A percentile compares a stretch with the other conserved stretches of the same genome.
These are phyloP conservation scores for Caenorhabditis panamensis DNA, from an alignment of 2,888 invertebrate species.

Conservation along the genomic window DNA sequence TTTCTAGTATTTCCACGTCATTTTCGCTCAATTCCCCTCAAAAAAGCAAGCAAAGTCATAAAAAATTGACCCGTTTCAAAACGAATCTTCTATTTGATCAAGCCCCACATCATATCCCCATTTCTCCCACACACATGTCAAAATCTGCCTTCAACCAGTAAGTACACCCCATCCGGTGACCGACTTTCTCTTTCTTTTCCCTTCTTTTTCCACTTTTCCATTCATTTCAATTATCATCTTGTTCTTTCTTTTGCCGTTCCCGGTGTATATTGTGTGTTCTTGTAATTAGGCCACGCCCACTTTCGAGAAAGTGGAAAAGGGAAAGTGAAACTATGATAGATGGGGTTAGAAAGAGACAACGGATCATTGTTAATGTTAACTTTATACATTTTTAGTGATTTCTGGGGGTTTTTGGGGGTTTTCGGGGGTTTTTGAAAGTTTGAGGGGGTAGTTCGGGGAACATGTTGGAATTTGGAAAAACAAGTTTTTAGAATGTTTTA, in stretches of 20 bases:
- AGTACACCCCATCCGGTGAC: neutral
- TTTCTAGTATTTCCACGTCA: too few relatives aligned
- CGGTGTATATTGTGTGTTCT: neutral
- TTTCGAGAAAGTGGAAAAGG: neutral
- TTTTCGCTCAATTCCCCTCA: too few relatives aligned
- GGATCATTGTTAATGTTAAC: too few relatives aligned
- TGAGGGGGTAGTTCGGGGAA: too few relatives aligned
- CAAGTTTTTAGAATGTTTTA: too few relatives aligned
- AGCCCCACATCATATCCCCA: neutral
- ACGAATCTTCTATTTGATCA: neutral
- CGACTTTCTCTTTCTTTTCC: neutral
- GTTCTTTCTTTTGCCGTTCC: neutral
- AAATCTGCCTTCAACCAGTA: neutral
- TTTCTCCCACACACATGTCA: neutral
- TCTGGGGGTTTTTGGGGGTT: too few relatives aligned
- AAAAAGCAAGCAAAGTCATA: neutral
- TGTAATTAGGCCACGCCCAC: slow-evolving; percentile 29
- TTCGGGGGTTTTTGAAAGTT: too few relatives aligned
- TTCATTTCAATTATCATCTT: slow-evolving; percentile 9
- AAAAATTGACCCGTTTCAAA: too few relatives aligned
- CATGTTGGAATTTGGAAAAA: too few relatives aligned
- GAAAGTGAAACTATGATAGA: slow-evolving; percentile 14
- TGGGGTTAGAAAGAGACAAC: neutral
- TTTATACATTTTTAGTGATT: too few relatives aligned
- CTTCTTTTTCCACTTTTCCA: neutral